Evolutionary conservation across 2,113 vertebrate genomes (phyloP).

Genomic region (Prochilodus magdalenae): DNA sequence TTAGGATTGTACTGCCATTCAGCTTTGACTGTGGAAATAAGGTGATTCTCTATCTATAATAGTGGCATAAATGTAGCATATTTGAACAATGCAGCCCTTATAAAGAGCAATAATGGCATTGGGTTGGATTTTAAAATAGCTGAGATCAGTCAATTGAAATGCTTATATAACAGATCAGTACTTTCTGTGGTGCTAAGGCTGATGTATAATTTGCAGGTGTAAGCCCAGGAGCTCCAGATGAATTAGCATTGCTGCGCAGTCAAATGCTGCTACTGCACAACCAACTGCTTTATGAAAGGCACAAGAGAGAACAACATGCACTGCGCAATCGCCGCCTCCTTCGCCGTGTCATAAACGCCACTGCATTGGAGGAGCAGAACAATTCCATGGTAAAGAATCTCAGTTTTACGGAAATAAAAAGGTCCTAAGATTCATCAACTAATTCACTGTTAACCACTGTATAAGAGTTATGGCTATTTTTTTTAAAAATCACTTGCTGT

Average conservation of each 20-base stretch:
- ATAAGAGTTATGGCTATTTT: background rate
- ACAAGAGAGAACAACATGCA: conserved; percentile 94
- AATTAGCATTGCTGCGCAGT: conserved; percentile 86
- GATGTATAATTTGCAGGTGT: background rate
- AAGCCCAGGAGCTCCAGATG: conserved; percentile 71
- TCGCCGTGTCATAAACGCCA: conserved; percentile 85
- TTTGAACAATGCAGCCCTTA: too few species aligned
- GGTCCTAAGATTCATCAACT: background rate
- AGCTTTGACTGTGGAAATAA: too few species aligned
- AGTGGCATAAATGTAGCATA: too few species aligned
- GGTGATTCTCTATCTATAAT: too few species aligned
- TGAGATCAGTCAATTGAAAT: background rate
- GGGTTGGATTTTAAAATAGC: background rate
- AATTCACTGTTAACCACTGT: background rate
- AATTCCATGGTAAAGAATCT: conserved; percentile 86
- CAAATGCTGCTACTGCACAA: conserved; percentile 90
- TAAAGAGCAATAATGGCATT: background rate
- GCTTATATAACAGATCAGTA: background rate
- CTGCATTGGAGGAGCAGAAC: conserved; percentile 89
- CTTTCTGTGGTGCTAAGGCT: background rate
- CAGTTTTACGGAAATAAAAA: background rate
- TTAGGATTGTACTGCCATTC: too few species aligned
- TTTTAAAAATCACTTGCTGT: too few species aligned
- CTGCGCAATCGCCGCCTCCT: conserved; percentile 91
- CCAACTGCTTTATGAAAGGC: conserved; percentile 91